These are phyloP conservation scores for Plutomurus gul DNA, from an alignment of 1,140 invertebrate species.

Conservation along the genomic window DNA sequence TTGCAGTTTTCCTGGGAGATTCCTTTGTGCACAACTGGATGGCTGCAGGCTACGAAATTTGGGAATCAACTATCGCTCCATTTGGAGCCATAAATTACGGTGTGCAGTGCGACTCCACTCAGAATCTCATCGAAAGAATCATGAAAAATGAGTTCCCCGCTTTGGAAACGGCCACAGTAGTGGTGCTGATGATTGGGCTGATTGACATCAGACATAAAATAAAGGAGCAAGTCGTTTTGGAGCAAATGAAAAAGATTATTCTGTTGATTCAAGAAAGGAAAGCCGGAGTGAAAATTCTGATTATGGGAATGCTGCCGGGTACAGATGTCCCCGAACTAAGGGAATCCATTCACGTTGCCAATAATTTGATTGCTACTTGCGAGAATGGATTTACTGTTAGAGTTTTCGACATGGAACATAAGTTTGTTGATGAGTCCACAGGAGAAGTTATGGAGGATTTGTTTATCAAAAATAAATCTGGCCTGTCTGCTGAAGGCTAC, in stretches of 20 bases:
- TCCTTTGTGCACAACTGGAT: not conserved
- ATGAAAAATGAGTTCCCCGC: conserved; percentile 21
- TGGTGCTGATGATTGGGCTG: conserved; percentile 4
- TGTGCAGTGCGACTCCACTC: conserved; percentile 14
- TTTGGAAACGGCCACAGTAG: not conserved
- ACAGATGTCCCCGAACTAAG: not conserved
- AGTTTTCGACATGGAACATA: conserved; percentile 1
- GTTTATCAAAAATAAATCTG: not conserved
- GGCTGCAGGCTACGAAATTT: conserved; percentile 2
- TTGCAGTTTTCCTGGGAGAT: conserved; percentile 32
- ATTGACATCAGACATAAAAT: conserved; percentile 26
- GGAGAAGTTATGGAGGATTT: conserved; percentile 22
- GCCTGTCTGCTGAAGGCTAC: conserved; percentile 25
- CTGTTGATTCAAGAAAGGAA: conserved; percentile 14
- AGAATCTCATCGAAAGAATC: conserved; percentile 26
- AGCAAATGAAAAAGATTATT: conserved; percentile 40
- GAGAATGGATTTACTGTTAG: conserved; percentile 37
- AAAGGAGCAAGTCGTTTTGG: conserved; percentile 29
- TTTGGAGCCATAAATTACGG: conserved; percentile 27
- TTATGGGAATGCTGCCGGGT: conserved; percentile 25
- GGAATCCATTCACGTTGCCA: conserved; percentile 6
- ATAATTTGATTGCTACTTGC: conserved; percentile 14
- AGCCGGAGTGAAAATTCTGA: conserved; percentile 34
- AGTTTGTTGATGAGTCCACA: not conserved
- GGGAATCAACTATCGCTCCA: conserved; percentile 20